Conservation (phyloP, 2,113 vertebrate species). For the Festucalex cinctus region DNA sequence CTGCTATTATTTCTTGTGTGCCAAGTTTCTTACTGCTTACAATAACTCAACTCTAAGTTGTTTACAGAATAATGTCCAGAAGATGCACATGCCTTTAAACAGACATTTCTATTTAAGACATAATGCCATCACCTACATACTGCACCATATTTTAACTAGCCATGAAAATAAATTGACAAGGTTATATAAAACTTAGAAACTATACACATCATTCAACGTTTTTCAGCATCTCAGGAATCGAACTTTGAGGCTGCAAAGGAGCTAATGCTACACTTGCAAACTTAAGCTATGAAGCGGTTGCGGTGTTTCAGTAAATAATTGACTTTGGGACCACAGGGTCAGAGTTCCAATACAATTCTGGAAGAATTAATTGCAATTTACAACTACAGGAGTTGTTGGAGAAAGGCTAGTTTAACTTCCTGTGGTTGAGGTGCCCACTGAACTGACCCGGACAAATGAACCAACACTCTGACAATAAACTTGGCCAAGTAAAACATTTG, state of each 20-base stretch:
- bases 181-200: too few relatives aligned
- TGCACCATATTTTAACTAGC: too few relatives aligned
- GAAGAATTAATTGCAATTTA: too few relatives aligned
- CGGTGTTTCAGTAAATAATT: neutral
- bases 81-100: neutral
- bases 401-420: too few relatives aligned
- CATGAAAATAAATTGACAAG: too few relatives aligned
- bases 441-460: too few relatives aligned
- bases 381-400: too few relatives aligned
- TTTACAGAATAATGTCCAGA: neutral
- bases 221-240: neutral
- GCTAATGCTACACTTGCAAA: neutral
- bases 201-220: too few relatives aligned
- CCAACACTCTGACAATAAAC: too few relatives aligned
- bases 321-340: neutral
- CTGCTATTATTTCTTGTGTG: neutral
- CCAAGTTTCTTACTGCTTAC: neutral
- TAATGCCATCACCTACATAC: neutral
- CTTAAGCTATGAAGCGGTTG: neutral
- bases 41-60: neutral
- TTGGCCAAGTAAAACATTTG: too few relatives aligned
- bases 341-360: neutral
- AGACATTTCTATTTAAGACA: neutral
- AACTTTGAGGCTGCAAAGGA: neutral
- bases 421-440: too few relatives aligned